Percentiles rank a stretch among this genome's conserved stretches.
Conservation (phyloP, 2,888 invertebrate species). For the Dendrolimus houi region DNA sequence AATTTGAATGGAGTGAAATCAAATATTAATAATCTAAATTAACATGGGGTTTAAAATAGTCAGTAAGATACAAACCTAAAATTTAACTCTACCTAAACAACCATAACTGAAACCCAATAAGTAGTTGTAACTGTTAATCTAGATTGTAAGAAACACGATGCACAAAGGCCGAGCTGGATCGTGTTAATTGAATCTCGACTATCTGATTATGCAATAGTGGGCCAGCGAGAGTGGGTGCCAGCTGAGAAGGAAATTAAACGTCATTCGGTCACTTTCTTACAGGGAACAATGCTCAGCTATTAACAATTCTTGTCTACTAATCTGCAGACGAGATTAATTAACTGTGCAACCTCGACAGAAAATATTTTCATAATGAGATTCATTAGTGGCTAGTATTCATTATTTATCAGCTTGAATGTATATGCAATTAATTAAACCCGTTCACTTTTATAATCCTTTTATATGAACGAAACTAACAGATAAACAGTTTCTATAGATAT, state of each 20-base stretch:
- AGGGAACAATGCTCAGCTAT: slow-evolving; percentile 41
- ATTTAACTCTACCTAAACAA: background rate
- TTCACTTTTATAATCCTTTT: too few relatives aligned
- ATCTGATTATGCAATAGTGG: slow-evolving; percentile 44
- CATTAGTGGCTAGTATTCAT: too few relatives aligned
- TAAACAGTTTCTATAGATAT: too few relatives aligned
- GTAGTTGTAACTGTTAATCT: slow-evolving; percentile 13
- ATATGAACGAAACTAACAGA: too few relatives aligned
- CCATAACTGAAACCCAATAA: background rate
- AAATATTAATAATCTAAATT: too few relatives aligned
- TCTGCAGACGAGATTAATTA: slow-evolving; percentile 8
- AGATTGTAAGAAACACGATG: slow-evolving; percentile 19
- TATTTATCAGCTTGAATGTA: too few relatives aligned
- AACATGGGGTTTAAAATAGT: too few relatives aligned
- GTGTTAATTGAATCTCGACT: slow-evolving; percentile 52
- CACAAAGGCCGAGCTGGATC: slow-evolving; percentile 25
- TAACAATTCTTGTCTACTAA: slow-evolving; percentile 19
- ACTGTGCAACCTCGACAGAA: background rate
- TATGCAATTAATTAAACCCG: too few relatives aligned
- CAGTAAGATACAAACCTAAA: background rate
- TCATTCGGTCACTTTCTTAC: slow-evolving; percentile 63
- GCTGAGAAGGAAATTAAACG: slow-evolving; percentile 67
- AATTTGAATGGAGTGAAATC: too few relatives aligned
- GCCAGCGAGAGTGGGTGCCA: slow-evolving; percentile 27
- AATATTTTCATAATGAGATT: too few relatives aligned